Conservation (phyloP, 2,888 invertebrate genomes). For the Coremacera marginata region DNA sequence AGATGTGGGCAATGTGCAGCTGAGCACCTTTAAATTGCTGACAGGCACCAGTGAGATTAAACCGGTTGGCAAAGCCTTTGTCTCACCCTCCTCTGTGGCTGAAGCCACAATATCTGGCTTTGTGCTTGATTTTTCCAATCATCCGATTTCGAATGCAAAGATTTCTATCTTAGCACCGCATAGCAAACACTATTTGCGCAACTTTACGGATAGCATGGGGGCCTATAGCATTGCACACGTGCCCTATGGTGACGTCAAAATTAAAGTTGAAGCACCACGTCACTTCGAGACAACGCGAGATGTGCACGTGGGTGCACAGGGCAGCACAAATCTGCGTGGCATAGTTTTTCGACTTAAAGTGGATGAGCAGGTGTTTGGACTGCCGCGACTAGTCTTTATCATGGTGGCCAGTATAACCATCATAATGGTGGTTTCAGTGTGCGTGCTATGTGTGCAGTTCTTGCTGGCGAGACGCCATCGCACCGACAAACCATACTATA, state of each 20-base stretch:
- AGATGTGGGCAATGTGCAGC: conserved; percentile 56
- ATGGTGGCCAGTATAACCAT: conserved; percentile 75
- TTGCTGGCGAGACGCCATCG: conserved; percentile 57
- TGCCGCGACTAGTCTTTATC: conserved; percentile 83
- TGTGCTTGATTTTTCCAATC: conserved; percentile 73
- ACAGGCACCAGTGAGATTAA: conserved; percentile 57
- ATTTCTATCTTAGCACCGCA: conserved; percentile 70
- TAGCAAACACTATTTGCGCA: conserved; percentile 64
- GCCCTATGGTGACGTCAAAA: conserved; percentile 69
- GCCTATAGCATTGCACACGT: conserved; percentile 58
- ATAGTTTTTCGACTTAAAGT: conserved; percentile 77
- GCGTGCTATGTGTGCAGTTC: conserved; percentile 62
- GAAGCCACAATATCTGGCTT: conserved; percentile 69
- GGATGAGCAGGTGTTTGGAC: conserved; percentile 79
- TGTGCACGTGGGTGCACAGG: conserved; percentile 61
- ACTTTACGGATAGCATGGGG: conserved; percentile 62
- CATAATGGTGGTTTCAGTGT: conserved; percentile 58
- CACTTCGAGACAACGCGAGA: conserved; percentile 71
- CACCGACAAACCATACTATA: conserved; percentile 64
- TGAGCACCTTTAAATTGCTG: conserved; percentile 52
- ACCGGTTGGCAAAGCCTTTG: conserved; percentile 33
- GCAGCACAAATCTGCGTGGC: conserved; percentile 71
- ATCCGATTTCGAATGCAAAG: conserved; percentile 72
- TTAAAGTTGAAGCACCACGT: conserved; percentile 74
- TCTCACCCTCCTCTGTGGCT: not conserved